Conservation (phyloP, 2,113 vertebrate species). For the Indicator maculatus region DNA sequence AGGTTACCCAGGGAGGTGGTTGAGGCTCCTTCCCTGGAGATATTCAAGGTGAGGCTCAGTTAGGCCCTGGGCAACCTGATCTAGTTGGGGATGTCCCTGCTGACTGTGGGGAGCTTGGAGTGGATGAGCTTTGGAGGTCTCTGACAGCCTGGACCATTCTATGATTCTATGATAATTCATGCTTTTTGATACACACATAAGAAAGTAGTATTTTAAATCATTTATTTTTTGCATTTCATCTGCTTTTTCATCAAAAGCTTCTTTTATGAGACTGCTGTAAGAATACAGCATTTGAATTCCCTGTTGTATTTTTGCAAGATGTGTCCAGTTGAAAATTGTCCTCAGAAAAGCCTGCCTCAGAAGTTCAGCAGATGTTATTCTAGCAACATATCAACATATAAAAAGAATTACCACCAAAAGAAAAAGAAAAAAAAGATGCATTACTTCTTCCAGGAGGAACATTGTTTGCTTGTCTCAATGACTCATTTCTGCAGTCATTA, state of each 20-base stretch:
- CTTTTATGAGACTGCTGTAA: neutral
- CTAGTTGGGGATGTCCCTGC: too few species aligned
- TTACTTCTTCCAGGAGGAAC: neutral
- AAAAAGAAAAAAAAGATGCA: neutral
- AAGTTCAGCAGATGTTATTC: neutral
- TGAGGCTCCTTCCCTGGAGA: too few species aligned
- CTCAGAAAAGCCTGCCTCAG: neutral
- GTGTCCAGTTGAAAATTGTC: neutral
- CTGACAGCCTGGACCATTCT: too few species aligned
- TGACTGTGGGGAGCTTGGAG: too few species aligned
- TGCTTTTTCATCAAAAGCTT: neutral
- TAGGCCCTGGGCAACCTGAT: too few species aligned
- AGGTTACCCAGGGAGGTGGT: too few species aligned
- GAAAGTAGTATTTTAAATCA: neutral
- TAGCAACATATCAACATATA: neutral
- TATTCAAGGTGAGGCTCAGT: too few species aligned
- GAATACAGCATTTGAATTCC: neutral
- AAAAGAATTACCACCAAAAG: neutral
- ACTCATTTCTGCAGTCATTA: neutral
- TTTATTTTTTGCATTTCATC: neutral
- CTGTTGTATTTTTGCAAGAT: neutral
- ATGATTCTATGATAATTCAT: neutral
- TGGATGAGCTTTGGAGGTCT: too few species aligned
- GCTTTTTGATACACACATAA: neutral
- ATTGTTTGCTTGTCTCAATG: neutral